Evolutionary conservation across 1,140 invertebrate species (phyloP), one percentile per base, ranked within the genome.

Genomic region (Cydia fagiglandana): DNA sequence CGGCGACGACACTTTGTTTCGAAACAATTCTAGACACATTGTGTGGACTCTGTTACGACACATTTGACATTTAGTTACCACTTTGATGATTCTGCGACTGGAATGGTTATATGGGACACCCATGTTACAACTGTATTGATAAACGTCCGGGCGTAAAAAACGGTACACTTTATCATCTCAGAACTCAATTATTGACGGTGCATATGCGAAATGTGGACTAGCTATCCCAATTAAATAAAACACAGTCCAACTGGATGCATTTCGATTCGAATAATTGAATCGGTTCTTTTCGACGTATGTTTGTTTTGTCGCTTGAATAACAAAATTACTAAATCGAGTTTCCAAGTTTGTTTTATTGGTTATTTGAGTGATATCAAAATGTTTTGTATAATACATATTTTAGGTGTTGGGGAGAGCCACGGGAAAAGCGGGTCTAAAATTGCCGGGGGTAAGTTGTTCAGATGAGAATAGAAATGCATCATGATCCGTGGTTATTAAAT

Each of bases 81-180:
- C n/a, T n/a, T n/a, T n/a, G n/a, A n/a, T n/a, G n/a, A n/a, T n/a
- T n/a, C n/a, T n/a, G n/a, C n/a, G n/a, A n/a, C n/a, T n/a, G n/a
- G n/a, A n/a, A n/a, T n/a, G n/a, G n/a, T n/a, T n/a, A n/a, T n/a
- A n/a, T n/a, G n/a, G n/a, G n/a, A n/a, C n/a, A 66, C 20, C 66
- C 34, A 70, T n/a, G n/a, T 15, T 17, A 41, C 15, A 6, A 41
- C 15, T 15, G 17, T 38, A 70, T 70, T 70, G 38, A 38, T 41
- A 45, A 70, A 70, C 66, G n/a, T 38, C 66, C 13, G 34, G 34
- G 66, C 66, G 66, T 70, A 41, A 70, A 70, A 70, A 41, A 34
- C 66, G 30, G 15, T 9, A 15, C 38, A 41, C 66, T 70, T 64
- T 30, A 3, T 24, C 3, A 61, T n/a, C 56, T 9, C 66, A 70